A percentile compares a stretch with the other conserved stretches of the same genome.
Evolutionary conservation across 2,113 vertebrate species (phyloP).

Genomic region (Sporophila hypoxantha): DNA sequence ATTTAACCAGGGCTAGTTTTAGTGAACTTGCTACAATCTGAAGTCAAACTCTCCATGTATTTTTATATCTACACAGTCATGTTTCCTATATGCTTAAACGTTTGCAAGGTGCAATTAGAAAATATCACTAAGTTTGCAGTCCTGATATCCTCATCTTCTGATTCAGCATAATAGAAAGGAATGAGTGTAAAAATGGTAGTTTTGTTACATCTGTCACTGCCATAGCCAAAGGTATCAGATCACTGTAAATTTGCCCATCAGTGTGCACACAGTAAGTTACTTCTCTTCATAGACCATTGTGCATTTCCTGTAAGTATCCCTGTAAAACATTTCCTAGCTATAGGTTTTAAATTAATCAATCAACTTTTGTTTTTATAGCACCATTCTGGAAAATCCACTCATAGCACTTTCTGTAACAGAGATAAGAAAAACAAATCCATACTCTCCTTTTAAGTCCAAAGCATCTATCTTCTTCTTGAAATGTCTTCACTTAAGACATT

Average conservation of each 20-base stretch:
- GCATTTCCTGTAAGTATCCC: constrained; percentile 40
- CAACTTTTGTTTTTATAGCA: constrained; percentile 66
- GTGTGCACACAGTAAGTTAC: not conserved
- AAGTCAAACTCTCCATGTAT: not conserved
- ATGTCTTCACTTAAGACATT: constrained; percentile 2
- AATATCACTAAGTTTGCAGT: not conserved
- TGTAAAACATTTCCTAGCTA: constrained; percentile 40
- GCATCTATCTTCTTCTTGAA: constrained; percentile 63
- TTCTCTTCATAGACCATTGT: not conserved
- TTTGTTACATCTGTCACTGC: not conserved
- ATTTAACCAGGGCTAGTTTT: not conserved
- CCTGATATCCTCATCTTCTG: not conserved
- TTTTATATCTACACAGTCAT: not conserved
- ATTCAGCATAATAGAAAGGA: not conserved
- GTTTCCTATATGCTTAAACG: not conserved
- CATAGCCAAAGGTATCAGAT: not conserved
- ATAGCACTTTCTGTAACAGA: constrained; percentile 65
- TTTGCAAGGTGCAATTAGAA: not conserved
- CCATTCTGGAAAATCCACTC: constrained; percentile 66
- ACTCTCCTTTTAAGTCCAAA: constrained; percentile 62
- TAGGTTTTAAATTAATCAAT: constrained; percentile 67
- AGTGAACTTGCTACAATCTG: not conserved
- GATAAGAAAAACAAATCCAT: constrained; percentile 62
- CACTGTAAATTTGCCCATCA: not conserved
- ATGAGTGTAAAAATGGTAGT: not conserved